These are phyloP conservation scores for Leucoraja ocellata DNA, from an alignment of 2,797 vertebrate genomes.

Conservation along the genomic window DNA sequence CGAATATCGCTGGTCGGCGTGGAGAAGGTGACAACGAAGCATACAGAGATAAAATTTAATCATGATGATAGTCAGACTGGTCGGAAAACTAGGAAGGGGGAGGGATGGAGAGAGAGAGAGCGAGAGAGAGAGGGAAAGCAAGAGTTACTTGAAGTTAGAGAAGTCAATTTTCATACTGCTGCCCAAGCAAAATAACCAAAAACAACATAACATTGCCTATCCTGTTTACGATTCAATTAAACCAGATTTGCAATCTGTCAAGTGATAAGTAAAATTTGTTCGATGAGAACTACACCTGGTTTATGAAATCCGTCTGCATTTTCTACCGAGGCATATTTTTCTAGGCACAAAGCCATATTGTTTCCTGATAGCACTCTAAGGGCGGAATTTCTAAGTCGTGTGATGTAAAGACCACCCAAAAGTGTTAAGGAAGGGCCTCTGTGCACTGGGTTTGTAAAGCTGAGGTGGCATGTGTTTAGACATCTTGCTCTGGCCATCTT, in stretches of 20 bases:
- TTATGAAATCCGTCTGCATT: constrained; percentile 9
- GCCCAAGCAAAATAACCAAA: no score
- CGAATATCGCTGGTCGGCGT: no score
- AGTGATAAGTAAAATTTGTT: neutral
- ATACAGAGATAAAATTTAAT: no score
- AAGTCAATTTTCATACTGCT: no score
- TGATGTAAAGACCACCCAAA: neutral
- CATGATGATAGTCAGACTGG: no score
- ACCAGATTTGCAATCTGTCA: neutral
- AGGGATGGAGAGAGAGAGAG: no score
- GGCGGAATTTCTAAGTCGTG: neutral
- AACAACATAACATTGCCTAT: neutral
- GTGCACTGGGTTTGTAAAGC: neutral
- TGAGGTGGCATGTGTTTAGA: neutral
- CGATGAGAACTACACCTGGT: neutral
- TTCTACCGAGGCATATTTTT: no score
- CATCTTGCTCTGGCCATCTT: neutral
- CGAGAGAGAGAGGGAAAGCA: no score
- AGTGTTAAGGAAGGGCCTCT: neutral
- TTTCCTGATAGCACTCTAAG: neutral
- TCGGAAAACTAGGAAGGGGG: no score
- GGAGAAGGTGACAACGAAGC: no score
- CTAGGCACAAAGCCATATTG: neutral
- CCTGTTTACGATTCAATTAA: neutral
- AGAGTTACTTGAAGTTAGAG: no score